These are phyloP conservation scores for Amphimallon solstitiale DNA, from an alignment of 2,888 invertebrate species.

Conservation along the genomic window DNA sequence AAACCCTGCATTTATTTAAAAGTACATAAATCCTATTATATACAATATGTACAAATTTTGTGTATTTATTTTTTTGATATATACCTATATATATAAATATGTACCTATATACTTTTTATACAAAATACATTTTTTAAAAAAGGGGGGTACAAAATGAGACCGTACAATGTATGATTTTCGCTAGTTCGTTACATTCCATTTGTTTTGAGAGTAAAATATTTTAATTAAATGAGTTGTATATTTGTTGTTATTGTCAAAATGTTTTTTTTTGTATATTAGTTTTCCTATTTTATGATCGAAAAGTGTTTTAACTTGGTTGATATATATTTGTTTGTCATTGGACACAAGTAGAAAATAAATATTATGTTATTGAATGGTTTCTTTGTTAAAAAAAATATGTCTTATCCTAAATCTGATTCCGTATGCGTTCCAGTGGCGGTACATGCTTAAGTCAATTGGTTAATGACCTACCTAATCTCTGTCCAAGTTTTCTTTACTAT, in stretches of 20 bases:
- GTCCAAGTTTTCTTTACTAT: too few relatives aligned
- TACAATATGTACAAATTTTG: constrained; percentile 14
- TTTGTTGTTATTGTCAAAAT: constrained; percentile 4
- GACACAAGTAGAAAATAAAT: too few relatives aligned
- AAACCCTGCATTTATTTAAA: not conserved
- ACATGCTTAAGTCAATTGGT: too few relatives aligned
- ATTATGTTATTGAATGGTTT: too few relatives aligned
- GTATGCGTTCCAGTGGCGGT: too few relatives aligned
- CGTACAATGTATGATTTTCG: not conserved
- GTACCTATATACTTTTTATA: constrained; percentile 9
- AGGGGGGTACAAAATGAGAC: not conserved
- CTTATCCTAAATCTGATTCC: too few relatives aligned
- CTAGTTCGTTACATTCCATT: constrained; percentile 3
- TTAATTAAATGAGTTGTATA: not conserved
- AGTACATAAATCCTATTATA: not conserved
- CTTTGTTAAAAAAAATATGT: too few relatives aligned
- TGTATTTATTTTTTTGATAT: constrained; percentile 22
- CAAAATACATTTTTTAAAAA: not conserved
- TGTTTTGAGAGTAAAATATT: not conserved
- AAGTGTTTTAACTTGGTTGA: too few relatives aligned
- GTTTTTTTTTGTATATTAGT: not conserved
- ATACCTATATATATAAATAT: not conserved
- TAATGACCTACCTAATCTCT: too few relatives aligned
- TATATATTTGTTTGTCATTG: too few relatives aligned
- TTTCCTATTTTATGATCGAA: not conserved